Evolutionary conservation across 2,888 invertebrate genomes (phyloP).

Genomic region (Phytoseiulus persimilis): DNA sequence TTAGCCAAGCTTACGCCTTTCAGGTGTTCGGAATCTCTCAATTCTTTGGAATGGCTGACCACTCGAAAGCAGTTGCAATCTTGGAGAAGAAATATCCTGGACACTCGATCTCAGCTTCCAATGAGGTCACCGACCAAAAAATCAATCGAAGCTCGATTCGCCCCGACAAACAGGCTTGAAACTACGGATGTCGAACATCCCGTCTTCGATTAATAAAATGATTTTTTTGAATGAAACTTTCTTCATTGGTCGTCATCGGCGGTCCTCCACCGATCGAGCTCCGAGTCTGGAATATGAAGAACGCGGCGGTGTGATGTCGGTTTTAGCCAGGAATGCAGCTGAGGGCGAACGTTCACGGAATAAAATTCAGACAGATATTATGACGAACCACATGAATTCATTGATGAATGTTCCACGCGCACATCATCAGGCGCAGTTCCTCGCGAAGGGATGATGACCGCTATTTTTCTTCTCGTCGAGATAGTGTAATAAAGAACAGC

Average conservation of each 20-base stretch:
- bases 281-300: no score
- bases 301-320: no score
- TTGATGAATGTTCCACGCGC: no score
- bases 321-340: no score
- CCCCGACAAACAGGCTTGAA: neutral
- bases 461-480: no score
- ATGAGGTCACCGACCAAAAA: slow-evolving; percentile 33
- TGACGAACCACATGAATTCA: no score
- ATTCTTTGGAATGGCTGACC: slow-evolving; percentile 35
- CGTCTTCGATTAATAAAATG: neutral
- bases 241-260: neutral
- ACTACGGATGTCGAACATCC: neutral
- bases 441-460: no score
- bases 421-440: no score
- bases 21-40: slow-evolving; percentile 30
- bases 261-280: no score
- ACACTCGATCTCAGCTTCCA: slow-evolving; percentile 19
- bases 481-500: no score
- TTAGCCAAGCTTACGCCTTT: neutral
- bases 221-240: neutral
- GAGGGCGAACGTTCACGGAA: no score
- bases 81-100: slow-evolving; percentile 21
- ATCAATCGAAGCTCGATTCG: slow-evolving; percentile 27
- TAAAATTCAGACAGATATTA: no score
- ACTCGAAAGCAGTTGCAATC: slow-evolving; percentile 19